These are phyloP conservation scores for Volucella zonaria DNA, from an alignment of 2,888 invertebrate genomes.

Conservation along the genomic window DNA sequence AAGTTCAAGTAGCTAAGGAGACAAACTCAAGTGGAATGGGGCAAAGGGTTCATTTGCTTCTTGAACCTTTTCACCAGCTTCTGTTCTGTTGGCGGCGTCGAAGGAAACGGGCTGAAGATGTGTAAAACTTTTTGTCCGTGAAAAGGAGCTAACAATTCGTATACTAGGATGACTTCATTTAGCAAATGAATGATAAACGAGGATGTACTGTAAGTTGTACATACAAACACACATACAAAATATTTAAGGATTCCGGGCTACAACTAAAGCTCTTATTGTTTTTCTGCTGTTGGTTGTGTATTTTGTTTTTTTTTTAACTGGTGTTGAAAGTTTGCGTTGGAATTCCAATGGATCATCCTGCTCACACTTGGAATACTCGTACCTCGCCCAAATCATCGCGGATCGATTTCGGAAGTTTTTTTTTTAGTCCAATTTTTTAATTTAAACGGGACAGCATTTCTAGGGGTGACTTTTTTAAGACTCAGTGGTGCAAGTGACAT, in stretches of 20 bases:
- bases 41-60: conserved; percentile 65
- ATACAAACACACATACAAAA: conserved; percentile 1
- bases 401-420: conserved; percentile 47
- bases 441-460: conserved; percentile 39
- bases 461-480: conserved; percentile 56
- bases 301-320: conserved; percentile 5
- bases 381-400: conserved; percentile 39
- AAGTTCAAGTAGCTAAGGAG: conserved; percentile 40
- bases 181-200: conserved; percentile 70
- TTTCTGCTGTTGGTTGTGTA: neutral
- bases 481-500: conserved; percentile 65
- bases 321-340: conserved; percentile 20
- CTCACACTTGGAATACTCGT: conserved; percentile 58
- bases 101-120: conserved; percentile 21
- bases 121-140: conserved; percentile 48
- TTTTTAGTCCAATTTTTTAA: conserved; percentile 21
- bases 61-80: conserved; percentile 43
- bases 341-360: conserved; percentile 58
- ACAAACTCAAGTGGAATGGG: conserved; percentile 4
- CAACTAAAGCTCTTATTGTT: conserved; percentile 54
- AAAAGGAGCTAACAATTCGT: conserved; percentile 24
- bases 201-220: conserved; percentile 1
- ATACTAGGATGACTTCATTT: conserved; percentile 65
- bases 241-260: conserved; percentile 47
- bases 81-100: conserved; percentile 5